A percentile compares a stretch with the other conserved stretches of the same genome.
Evolutionary conservation across 2,888 invertebrate genomes (phyloP).

Genomic region (Ochlodes sylvanus): DNA sequence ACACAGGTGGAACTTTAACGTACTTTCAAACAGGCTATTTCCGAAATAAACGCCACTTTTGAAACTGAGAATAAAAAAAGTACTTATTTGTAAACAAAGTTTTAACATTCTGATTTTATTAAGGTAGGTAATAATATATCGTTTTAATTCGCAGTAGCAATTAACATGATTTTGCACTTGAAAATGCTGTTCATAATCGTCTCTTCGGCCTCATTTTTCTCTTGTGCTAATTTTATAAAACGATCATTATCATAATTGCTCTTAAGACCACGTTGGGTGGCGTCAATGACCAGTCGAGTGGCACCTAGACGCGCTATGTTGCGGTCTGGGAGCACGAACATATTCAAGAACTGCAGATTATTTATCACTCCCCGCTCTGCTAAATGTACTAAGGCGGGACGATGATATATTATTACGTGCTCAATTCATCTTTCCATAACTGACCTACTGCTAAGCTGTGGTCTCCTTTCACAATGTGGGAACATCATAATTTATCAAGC

Average conservation of each 20-base stretch:
- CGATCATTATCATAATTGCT: constrained; percentile 10
- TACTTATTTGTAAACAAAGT: too few species aligned
- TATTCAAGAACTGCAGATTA: constrained; percentile 17
- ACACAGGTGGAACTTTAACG: too few species aligned
- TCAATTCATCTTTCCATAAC: too few species aligned
- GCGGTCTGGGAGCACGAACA: constrained; percentile 28
- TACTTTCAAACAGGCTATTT: too few species aligned
- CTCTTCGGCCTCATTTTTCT: neutral
- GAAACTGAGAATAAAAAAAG: too few species aligned
- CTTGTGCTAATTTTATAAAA: neutral
- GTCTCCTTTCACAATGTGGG: too few species aligned
- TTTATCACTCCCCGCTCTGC: neutral
- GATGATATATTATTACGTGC: too few species aligned
- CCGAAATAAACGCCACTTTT: too few species aligned
- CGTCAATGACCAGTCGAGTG: constrained; percentile 17
- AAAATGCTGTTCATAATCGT: neutral
- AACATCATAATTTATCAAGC: too few species aligned
- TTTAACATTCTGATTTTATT: too few species aligned
- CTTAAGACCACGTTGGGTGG: neutral
- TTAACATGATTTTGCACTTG: neutral
- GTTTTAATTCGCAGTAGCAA: neutral
- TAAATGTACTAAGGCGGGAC: neutral
- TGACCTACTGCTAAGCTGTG: too few species aligned
- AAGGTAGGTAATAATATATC: too few species aligned
- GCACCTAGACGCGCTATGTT: constrained; percentile 5